Percentiles rank a stretch among this genome's conserved stretches.
These are phyloP conservation scores for Stenolophus ochropezus DNA, from an alignment of 2,888 invertebrate genomes.

Conservation along the genomic window DNA sequence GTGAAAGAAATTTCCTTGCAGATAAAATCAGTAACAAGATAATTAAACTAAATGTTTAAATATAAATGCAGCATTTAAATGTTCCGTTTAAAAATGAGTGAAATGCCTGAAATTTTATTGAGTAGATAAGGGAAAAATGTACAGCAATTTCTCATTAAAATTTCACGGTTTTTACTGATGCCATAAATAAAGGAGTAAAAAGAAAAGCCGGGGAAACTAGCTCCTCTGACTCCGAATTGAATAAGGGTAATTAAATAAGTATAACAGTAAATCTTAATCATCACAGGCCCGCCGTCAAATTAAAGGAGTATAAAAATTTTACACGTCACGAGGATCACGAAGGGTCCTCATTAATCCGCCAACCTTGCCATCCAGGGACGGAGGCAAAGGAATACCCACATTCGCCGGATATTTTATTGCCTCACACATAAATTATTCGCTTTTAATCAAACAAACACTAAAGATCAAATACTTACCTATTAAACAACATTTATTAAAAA, in stretches of 20 bases:
- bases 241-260: constrained; percentile 55
- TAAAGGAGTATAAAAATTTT: constrained; percentile 48
- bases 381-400: not conserved
- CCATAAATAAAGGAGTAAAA: constrained; percentile 45
- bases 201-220: constrained; percentile 22
- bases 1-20: constrained; percentile 14
- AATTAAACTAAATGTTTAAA: constrained; percentile 28
- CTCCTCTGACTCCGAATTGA: constrained; percentile 32
- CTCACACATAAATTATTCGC: not conserved
- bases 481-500: no score
- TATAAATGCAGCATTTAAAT: constrained; percentile 11
- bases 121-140: constrained; percentile 44
- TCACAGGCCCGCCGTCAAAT: constrained; percentile 50
- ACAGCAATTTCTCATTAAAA: constrained; percentile 56
- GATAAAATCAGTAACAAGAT: constrained; percentile 34
- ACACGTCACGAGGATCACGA: constrained; percentile 35
- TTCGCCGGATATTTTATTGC: not conserved
- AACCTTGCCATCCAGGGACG: constrained; percentile 6
- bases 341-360: constrained; percentile 37
- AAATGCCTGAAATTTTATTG: constrained; percentile 44
- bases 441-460: no score
- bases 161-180: constrained; percentile 52
- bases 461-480: no score
- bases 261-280: constrained; percentile 48
- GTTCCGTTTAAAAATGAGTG: constrained; percentile 25